Conservation (phyloP, 2,113 vertebrate genomes). For the Synchiropus splendidus region DNA sequence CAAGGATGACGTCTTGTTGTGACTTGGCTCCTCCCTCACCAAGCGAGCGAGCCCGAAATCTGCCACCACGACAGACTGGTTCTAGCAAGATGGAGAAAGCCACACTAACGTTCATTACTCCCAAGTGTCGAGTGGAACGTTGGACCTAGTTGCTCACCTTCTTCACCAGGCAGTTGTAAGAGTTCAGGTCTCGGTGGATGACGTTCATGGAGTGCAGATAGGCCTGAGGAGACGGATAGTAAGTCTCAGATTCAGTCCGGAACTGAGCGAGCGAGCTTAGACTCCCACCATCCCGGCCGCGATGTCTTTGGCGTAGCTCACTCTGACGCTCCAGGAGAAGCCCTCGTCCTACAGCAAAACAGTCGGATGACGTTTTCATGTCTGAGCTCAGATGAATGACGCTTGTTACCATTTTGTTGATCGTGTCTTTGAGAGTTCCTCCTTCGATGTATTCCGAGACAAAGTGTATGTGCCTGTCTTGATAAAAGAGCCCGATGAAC, state of each 20-base stretch:
- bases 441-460: slow-evolving; percentile 94
- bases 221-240: slow-evolving; percentile 45
- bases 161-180: slow-evolving; percentile 91
- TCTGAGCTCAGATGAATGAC: too few relatives aligned
- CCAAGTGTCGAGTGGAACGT: too few relatives aligned
- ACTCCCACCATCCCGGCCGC: slow-evolving; percentile 83
- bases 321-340: slow-evolving; percentile 82
- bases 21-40: slow-evolving; percentile 77
- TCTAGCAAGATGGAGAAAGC: too few relatives aligned
- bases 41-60: slow-evolving; percentile 90
- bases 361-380: not conserved
- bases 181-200: slow-evolving; percentile 95
- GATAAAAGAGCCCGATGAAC: slow-evolving; percentile 95
- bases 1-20: slow-evolving; percentile 36
- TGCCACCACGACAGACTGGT: slow-evolving; percentile 82
- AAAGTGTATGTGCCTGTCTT: slow-evolving; percentile 92
- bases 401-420: slow-evolving; percentile 80
- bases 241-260: not conserved
- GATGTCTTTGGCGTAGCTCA: slow-evolving; percentile 91
- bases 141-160: slow-evolving; percentile 80
- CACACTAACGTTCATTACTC: too few relatives aligned
- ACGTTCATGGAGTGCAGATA: slow-evolving; percentile 98
- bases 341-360: slow-evolving; percentile 69
- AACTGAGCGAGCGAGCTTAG: not conserved
- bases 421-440: slow-evolving; percentile 82